A percentile compares a stretch with the other conserved stretches of the same genome.
Conservation (phyloP, 1,140 invertebrate genomes). For the Diuraphis noxia region DNA sequence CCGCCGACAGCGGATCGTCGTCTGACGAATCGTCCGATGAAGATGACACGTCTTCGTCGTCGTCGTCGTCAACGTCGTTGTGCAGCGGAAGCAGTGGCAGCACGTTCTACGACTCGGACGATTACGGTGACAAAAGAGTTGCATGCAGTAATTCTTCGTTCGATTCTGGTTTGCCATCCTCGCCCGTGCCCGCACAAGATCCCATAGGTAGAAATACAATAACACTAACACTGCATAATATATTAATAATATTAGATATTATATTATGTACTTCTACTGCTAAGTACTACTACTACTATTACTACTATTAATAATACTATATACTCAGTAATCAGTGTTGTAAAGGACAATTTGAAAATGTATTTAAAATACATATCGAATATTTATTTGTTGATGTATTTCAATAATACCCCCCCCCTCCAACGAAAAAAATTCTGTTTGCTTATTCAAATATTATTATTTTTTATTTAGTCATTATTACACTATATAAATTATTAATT, state of each 20-base stretch:
- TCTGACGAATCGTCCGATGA: conserved; percentile 8
- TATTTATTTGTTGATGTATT: neutral
- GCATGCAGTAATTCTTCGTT: conserved; percentile 39
- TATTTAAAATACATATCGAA: neutral
- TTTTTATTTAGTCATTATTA: neutral
- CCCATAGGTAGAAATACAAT: conserved; percentile 42
- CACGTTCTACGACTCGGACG: conserved; percentile 35
- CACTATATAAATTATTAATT: too few relatives aligned
- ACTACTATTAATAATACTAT: too few relatives aligned
- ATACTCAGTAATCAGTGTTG: neutral
- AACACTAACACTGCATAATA: neutral
- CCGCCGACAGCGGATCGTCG: neutral
- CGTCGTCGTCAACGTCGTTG: neutral
- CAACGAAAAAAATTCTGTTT: neutral
- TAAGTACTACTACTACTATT: neutral
- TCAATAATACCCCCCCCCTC: neutral
- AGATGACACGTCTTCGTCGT: neutral
- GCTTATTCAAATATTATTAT: neutral
- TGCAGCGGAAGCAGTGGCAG: neutral
- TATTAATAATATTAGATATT: neutral
- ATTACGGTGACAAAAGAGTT: conserved; percentile 44
- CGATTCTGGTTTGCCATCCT: conserved; percentile 51
- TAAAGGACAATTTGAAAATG: neutral
- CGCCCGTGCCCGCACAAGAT: conserved; percentile 31
- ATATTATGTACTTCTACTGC: neutral